Evolutionary conservation across 2,113 vertebrate species (phyloP), one percentile per base, ranked within the genome.

Genomic region (Oophaga pumilio): DNA sequence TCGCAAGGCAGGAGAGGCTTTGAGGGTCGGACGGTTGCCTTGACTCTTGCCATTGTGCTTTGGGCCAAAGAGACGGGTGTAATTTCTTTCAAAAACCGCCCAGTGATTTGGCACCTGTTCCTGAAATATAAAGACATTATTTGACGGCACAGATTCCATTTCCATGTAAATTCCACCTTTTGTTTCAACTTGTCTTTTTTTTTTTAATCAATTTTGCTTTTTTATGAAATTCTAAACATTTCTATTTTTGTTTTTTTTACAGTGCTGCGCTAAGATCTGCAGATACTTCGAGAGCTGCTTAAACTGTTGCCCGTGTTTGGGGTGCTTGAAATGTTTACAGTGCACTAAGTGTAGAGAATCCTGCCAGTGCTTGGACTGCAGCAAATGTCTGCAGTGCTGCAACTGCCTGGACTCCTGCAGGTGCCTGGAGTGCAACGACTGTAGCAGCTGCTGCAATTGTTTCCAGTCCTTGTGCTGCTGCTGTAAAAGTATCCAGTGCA

Each of bases 401-500:
- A 18, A 6, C 28, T 73, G 69, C 6, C 17, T 33, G 7, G n/a
- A 74, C 1, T 18, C 2, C 71, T 74, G 71, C 43, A 33, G 9
- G 4, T 74, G 71, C 7, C 33, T 74, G 49, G 15, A 74, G 6
- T 49, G 71, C 15, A 18, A 8, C 24, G 53, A 26, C 12, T 53
- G 12, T 22, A 78, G 52, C 33, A 43, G 33, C 33, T 78, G 50
- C 12, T 57, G 49, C 3, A 13, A 56, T 24, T 57, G 50, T 17
- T 56, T 13, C n/a, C 24, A 78, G 18, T 24, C 50, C 76, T 57
- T 53, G 22, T 57, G 78, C 57, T 60, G 78, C 78, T 80, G 78
- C 17, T 80, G 56, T 53, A 80, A 80, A n/a, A 52, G 4, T 26
- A 24, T 82, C 33, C 80, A 82, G 62, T 82, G 80, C 60, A 68